Base-by-base conservation (phyloP, 2,888 invertebrate species). In the Gonocerus acuteangulatus region DNA sequence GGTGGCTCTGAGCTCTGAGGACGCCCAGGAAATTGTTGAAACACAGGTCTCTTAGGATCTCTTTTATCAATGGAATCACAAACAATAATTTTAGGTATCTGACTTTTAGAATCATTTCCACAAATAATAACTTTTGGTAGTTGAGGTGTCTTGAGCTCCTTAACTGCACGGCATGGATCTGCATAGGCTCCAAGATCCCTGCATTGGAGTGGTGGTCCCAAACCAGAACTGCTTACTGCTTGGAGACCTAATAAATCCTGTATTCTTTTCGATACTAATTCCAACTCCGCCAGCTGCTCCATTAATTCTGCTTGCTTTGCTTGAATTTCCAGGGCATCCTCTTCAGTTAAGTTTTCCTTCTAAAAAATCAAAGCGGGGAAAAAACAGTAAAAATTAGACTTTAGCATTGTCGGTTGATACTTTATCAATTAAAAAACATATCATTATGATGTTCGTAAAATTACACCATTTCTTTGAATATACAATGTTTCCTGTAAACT, bases 251-350 rank as follows among this genome's bases (percentile, higher is more conserved):
- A 76, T 15, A 82, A 70, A 60, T 75, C 74, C 71, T 82, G 81
- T 39, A 84, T 75, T 47, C 75, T 77, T 68, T 75, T 77, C 0
- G 83, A 84, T 63, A 83, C 79, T 16, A 77, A 74, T 66, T 84
- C 83, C 63, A 84, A 80, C 42, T 82, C 76, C 18, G 77, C 76
- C 77, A 84, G 78, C 69, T 83, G 83, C 2, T 77, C 74, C 56
- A 81, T 78, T 0, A 85, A 72, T 61, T 79, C 71, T 22, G 77
- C 77, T 67, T 83, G 83, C 52, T 82, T 78, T 36, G 79, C 76
- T 27, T 80, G 78, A 9, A 84, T 71, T 66, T 78, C 77, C 60
- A 73, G 73, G 1, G 80, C 77, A 68, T 85, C 84, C 0, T 74
- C 74, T 47, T 82, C 80, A 0, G 80, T 80, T 69, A 83, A 73